A percentile compares a stretch with the other conserved stretches of the same genome.
Evolutionary conservation across 2,113 vertebrate species (phyloP).

Genomic region (Rattus rattus): DNA sequence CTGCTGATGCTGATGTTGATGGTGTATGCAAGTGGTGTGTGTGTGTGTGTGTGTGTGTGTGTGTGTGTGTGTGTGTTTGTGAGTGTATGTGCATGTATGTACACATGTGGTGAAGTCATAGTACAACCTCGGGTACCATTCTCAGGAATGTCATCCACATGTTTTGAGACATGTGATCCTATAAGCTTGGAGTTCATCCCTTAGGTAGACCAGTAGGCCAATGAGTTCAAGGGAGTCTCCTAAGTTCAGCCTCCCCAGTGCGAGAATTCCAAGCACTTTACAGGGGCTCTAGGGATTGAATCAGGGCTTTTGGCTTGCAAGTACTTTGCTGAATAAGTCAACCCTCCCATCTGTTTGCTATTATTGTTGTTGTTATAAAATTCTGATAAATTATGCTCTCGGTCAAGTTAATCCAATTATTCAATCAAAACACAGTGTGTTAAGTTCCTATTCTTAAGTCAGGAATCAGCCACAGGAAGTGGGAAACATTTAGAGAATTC

Average conservation of each 20-base stretch:
- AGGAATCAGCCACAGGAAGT: constrained; percentile 24
- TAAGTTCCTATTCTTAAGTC: not conserved
- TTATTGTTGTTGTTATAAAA: constrained; percentile 8
- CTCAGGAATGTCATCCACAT: not conserved
- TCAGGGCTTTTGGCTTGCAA: not conserved
- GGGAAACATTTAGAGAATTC: constrained; percentile 40
- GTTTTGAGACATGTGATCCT: not conserved
- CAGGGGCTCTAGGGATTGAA: not conserved
- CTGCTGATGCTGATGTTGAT: too few species aligned
- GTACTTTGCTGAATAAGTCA: not conserved
- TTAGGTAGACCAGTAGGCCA: not conserved
- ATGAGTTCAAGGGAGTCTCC: not conserved
- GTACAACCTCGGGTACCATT: not conserved
- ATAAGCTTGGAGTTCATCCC: not conserved
- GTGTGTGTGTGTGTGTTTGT: not conserved
- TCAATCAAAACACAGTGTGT: constrained; percentile 34
- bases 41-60: not conserved
- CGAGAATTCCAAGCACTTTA: not conserved
- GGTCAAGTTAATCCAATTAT: constrained; percentile 9
- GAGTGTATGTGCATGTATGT: not conserved
- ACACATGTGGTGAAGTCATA: not conserved
- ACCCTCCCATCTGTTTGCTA: not conserved
- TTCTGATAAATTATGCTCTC: not conserved
- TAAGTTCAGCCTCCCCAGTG: not conserved
- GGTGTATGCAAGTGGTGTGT: too few species aligned